Evolutionary conservation across 2,888 invertebrate species (phyloP).

Genomic region (Eupithecia abbreviata): DNA sequence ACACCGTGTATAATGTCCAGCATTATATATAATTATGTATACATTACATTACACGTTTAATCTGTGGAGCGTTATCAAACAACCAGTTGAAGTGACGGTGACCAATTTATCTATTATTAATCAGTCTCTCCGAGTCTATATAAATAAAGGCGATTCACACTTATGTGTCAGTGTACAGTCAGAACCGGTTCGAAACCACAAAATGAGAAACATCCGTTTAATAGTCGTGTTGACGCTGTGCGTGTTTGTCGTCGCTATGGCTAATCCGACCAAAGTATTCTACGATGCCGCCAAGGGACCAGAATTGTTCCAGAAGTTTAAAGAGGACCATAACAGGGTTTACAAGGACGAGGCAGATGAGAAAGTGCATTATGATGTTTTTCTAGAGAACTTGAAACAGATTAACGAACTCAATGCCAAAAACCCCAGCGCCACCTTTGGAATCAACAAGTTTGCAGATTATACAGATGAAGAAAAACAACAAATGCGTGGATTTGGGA

Average conservation of each 20-base stretch:
- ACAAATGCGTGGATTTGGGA: constrained; percentile 40
- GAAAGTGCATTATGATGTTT: constrained; percentile 47
- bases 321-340: constrained; percentile 44
- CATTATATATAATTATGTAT: too few relatives aligned
- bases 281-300: constrained; percentile 43
- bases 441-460: background rate
- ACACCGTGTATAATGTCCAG: too few relatives aligned
- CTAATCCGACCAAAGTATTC: background rate
- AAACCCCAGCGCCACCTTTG: background rate
- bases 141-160: background rate
- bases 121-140: background rate
- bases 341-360: constrained; percentile 51
- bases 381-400: constrained; percentile 31
- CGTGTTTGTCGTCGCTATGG: background rate
- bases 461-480: background rate
- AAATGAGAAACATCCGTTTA: background rate
- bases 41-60: too few relatives aligned
- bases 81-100: too few relatives aligned
- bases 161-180: background rate
- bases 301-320: constrained; percentile 50
- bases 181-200: background rate
- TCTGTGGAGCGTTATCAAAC: too few relatives aligned
- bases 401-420: constrained; percentile 23
- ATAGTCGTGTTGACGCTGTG: background rate
- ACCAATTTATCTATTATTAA: background rate